Evolutionary conservation across 53 echinoderm and acorn worm species (phyloP), one percentile per base, ranked within the genome.

Genomic region (Henricia sp.): DNA sequence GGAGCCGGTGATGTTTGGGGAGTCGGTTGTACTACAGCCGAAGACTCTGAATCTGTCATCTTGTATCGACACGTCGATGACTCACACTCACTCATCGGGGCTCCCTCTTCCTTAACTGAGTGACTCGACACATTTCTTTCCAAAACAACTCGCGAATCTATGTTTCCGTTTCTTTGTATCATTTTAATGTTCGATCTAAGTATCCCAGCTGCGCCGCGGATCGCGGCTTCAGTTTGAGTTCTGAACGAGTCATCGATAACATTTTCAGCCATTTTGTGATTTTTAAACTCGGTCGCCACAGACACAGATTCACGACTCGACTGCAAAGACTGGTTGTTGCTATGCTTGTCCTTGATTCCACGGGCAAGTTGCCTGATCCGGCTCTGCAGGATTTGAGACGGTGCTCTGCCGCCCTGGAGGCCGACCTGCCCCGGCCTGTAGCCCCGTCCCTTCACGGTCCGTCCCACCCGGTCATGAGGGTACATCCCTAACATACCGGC

Each of bases 361-460:
- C 80, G 80, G 2, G 80, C 80, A 11, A 80, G 80, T 20, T 80
- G 57, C 25, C 63, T 62, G 48, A 80, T 80, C 4, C 80, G 34
- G n/a, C 30, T 30, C 35, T 80, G 80, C 48, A 80, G 63, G 44
- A 76, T 38, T 11, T 80, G 80, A 9, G 80, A 62, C 33, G 80
- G 63, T 19, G 30, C 77, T 29, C 44, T 59, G 12, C 42, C 57
- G 46, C 63, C 36, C 16, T 62, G 80, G 2, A 29, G 29, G 3
- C 80, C 50, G 0, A 64, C 35, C 35, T 80, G 65, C 13, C 35
- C 80, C 57, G 80, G 20, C 37, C 80, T 62, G 64, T 80, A 80
- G 51, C 63, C 34, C 33, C 50, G 34, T 39, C 62, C 62, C 17
- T 24, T 80, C n/a, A 29, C 80, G 46, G 3, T 48, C 9, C 43